A percentile compares a stretch with the other conserved stretches of the same genome.
Conservation (phyloP, 1,140 invertebrate species). For the Drosophila takahashii region DNA sequence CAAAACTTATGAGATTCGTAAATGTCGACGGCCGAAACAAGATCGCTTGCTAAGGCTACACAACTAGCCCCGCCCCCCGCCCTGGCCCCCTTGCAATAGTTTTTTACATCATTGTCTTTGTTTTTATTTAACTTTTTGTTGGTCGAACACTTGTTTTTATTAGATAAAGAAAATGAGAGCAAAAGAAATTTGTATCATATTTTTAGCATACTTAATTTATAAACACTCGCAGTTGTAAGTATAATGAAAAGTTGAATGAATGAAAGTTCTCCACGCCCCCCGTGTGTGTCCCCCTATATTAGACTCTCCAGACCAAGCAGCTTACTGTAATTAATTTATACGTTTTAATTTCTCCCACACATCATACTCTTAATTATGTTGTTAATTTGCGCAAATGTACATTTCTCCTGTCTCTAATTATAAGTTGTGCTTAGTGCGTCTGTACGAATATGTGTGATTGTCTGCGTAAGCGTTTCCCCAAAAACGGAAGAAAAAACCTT, state of each 20-base stretch:
- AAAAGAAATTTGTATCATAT: constrained; percentile 34
- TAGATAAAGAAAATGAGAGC: constrained; percentile 37
- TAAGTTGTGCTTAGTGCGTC: constrained; percentile 46
- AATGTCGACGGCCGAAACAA: constrained; percentile 25
- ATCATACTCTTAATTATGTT: constrained; percentile 26
- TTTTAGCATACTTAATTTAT: constrained; percentile 37
- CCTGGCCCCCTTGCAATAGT: constrained; percentile 21
- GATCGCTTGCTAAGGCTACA: constrained; percentile 26
- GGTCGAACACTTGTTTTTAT: constrained; percentile 40
- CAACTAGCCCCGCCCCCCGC: not conserved
- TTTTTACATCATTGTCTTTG: constrained; percentile 29
- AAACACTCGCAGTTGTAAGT: constrained; percentile 38
- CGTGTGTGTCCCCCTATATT: constrained; percentile 21
- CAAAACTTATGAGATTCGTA: constrained; percentile 91
- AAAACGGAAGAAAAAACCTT: constrained; percentile 25
- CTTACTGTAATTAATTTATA: constrained; percentile 67
- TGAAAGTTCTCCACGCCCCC: constrained; percentile 22
- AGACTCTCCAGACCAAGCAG: constrained; percentile 37
- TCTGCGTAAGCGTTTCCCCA: constrained; percentile 20
- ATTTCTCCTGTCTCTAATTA: constrained; percentile 54
- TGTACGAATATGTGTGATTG: constrained; percentile 23
- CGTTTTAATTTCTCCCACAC: constrained; percentile 16
- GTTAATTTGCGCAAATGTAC: constrained; percentile 53
- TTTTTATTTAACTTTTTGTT: constrained; percentile 45
- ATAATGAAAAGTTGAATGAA: constrained; percentile 24